These are phyloP conservation scores for Tetragonula clypearis DNA, from an alignment of 1,140 invertebrate genomes.

Conservation along the genomic window DNA sequence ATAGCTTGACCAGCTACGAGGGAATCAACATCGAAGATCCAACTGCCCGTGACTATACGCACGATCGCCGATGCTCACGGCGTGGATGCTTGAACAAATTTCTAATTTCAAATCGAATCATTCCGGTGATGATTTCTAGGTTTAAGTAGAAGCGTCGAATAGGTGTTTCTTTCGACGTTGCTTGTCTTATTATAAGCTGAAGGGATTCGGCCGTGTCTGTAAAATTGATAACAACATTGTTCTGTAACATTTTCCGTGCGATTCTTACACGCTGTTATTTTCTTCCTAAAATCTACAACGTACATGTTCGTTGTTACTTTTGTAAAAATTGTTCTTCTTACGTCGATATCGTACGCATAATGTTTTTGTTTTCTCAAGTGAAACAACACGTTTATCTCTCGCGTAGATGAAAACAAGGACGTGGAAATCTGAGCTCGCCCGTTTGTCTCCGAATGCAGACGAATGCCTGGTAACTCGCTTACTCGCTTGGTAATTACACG, in stretches of 20 bases:
- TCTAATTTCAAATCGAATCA: neutral
- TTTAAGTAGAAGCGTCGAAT: too few relatives aligned
- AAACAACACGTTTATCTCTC: neutral
- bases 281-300: too few relatives aligned
- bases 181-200: too few relatives aligned
- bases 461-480: neutral
- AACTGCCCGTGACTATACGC: neutral
- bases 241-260: too few relatives aligned
- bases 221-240: too few relatives aligned
- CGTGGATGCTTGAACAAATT: neutral
- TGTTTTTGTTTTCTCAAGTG: too few relatives aligned
- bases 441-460: neutral
- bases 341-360: too few relatives aligned
- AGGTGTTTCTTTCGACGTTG: too few relatives aligned
- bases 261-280: too few relatives aligned
- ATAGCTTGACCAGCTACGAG: neutral
- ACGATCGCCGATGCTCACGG: neutral
- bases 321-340: too few relatives aligned
- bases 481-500: conserved; percentile 5
- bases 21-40: neutral
- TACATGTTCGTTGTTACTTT: too few relatives aligned
- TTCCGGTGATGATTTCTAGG: neutral
- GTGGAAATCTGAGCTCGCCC: neutral
- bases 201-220: too few relatives aligned
- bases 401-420: neutral